Evolutionary conservation across 2,113 vertebrate genomes (phyloP).

Genomic region (Dicrurus megarhynchus): DNA sequence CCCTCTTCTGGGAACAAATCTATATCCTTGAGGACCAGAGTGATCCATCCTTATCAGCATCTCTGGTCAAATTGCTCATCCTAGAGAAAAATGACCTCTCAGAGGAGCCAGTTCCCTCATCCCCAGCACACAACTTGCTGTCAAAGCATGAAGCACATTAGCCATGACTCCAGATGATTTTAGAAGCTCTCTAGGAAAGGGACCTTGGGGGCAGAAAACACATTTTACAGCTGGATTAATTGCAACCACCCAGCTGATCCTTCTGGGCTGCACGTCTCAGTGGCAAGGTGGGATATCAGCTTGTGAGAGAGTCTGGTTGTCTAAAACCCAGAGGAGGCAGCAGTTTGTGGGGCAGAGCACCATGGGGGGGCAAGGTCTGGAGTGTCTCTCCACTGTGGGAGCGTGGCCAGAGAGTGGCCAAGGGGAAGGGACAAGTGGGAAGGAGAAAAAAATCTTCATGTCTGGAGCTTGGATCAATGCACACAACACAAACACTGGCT

Average conservation of each 20-base stretch:
- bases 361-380: background rate
- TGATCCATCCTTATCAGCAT: background rate
- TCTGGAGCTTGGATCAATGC: background rate
- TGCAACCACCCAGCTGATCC: background rate
- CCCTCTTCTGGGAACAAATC: background rate
- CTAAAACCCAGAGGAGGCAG: background rate
- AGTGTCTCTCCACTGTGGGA: rapidly evolving
- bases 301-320: background rate
- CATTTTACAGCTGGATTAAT: background rate
- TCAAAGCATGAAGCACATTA: background rate
- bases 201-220: background rate
- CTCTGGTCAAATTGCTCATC: background rate
- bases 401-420: rapidly evolving
- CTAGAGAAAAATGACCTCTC: background rate
- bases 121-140: background rate
- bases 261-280: rapidly evolving
- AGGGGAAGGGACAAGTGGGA: background rate
- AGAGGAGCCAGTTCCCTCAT: background rate
- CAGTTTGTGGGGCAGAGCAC: background rate
- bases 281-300: background rate
- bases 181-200: background rate
- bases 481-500: background rate
- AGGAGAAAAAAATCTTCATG: background rate
- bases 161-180: background rate
- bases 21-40: background rate